Conservation (phyloP, 2,888 invertebrate genomes). For the Amblyteles armatorius region DNA sequence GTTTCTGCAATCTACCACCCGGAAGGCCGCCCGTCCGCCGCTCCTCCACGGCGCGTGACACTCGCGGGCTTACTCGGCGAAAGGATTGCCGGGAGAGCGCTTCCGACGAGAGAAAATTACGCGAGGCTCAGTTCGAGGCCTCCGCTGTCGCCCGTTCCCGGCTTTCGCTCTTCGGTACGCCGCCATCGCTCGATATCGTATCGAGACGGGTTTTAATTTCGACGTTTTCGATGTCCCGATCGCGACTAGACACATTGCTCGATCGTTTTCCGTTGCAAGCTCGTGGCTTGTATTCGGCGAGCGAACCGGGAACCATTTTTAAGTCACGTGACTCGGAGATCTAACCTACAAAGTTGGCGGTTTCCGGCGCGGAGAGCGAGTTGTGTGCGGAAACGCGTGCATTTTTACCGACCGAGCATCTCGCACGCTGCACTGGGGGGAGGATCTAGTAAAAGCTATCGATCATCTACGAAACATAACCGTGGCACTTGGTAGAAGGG, state of each 20-base stretch:
- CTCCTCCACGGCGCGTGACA: slow-evolving; percentile 2
- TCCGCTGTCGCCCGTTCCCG: slow-evolving; percentile 23
- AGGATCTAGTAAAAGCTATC: too few relatives aligned
- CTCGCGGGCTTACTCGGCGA: slow-evolving; percentile 45
- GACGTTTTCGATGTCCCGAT: slow-evolving; percentile 4
- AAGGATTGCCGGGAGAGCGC: slow-evolving; percentile 53
- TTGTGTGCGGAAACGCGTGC: too few relatives aligned
- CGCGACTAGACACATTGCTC: background rate
- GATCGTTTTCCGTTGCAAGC: too few relatives aligned
- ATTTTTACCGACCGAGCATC: too few relatives aligned
- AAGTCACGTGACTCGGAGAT: too few relatives aligned
- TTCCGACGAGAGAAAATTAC: slow-evolving; percentile 36
- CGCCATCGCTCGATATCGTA: too few relatives aligned
- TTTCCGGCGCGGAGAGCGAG: too few relatives aligned
- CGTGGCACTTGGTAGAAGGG: too few relatives aligned
- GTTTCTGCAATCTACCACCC: slow-evolving; percentile 62
- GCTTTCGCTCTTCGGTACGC: slow-evolving; percentile 3
- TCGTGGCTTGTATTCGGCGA: too few relatives aligned
- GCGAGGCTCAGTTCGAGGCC: slow-evolving; percentile 14
- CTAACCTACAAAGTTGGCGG: background rate
- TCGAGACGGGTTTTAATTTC: background rate
- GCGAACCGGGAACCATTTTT: slow-evolving; percentile 8
- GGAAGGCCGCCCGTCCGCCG: slow-evolving; percentile 38
- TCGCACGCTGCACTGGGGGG: too few relatives aligned
- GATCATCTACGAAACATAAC: too few relatives aligned